Percentiles rank a stretch among this genome's conserved stretches.
Conservation (phyloP, 2,888 invertebrate genomes). For the Eupithecia vulgata region DNA sequence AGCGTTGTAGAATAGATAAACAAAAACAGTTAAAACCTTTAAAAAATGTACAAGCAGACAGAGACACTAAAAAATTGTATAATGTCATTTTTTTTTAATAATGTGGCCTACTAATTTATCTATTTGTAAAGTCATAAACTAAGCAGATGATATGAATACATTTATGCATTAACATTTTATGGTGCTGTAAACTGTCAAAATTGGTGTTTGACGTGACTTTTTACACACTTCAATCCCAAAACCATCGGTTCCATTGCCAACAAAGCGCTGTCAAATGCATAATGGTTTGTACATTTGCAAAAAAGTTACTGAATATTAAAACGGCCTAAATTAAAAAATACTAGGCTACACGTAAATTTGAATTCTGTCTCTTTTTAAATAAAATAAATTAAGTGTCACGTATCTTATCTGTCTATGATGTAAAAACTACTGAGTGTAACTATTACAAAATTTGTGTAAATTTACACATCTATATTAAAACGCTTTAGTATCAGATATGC, state of each 20-base stretch:
- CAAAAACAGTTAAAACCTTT: not conserved
- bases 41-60: not conserved
- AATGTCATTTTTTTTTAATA: not conserved
- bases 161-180: not conserved
- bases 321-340: not conserved
- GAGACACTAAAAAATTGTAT: not conserved
- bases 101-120: not conserved
- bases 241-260: not conserved
- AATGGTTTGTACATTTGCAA: too few species aligned
- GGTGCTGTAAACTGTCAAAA: not conserved
- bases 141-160: not conserved
- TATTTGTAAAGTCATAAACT: not conserved
- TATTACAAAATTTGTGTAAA: not conserved
- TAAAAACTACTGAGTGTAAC: not conserved
- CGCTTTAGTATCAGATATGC: slow-evolving; percentile 23
- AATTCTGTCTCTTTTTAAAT: not conserved
- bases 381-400: too few species aligned
- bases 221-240: not conserved
- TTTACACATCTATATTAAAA: not conserved
- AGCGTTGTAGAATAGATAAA: slow-evolving; percentile 51
- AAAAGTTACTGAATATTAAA: not conserved
- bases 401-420: too few species aligned
- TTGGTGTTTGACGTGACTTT: not conserved
- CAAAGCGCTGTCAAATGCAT: not conserved
- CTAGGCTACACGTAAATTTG: not conserved